Evolutionary conservation across 2,113 vertebrate species (phyloP), one percentile per base, ranked within the genome.

Genomic region (Aramus guarauna): DNA sequence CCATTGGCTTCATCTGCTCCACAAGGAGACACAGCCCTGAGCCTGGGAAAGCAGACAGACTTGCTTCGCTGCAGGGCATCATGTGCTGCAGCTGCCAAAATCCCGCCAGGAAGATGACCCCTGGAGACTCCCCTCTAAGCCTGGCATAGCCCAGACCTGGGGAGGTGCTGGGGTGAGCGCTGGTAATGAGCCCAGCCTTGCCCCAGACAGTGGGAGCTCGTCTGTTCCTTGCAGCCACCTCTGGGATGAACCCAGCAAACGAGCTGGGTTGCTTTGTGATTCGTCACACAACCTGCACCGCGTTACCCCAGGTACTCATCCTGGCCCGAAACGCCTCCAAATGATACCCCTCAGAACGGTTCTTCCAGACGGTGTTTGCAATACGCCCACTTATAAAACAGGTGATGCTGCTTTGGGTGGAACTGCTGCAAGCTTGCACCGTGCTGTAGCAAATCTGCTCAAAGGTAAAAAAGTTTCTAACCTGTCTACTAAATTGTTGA

Each of bases 201-300:
- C 30, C 12, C 11, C 0, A 0, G 74, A 39, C 34, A 58, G 18
- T 0, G 0, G 12, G 30, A 12, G 3, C 21, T 59, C 3, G 0
- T 15, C 60, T 58, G 20, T 2, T 78, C 56, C 71, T 22, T 21
- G 45, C 62, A 50, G 62, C 24, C 58, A 3, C 3, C 5, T 9
- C 48, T 15, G 48, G 34, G 55, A 48, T 5, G 18, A 60, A 24
- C 21, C 36, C 45, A 41, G 41, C 26, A 22, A 72, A 79, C 0
- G 0, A 53, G 77, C 22, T 0, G 2, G 24, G n/a, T 50, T 67
- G 30, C 68, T 48, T 15, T 17, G 34, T 12, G 27, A 58, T 37
- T 71, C 4, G 2, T 60, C 7, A 1, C 43, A 23, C 12, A 64
- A 20, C 30, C 59, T 50, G 50, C 41, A 12, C 34, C 1, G 1